phyloP scores from a whole-genome alignment of 1,140 invertebrate species.

The Frieseomelitta varia region DNA sequence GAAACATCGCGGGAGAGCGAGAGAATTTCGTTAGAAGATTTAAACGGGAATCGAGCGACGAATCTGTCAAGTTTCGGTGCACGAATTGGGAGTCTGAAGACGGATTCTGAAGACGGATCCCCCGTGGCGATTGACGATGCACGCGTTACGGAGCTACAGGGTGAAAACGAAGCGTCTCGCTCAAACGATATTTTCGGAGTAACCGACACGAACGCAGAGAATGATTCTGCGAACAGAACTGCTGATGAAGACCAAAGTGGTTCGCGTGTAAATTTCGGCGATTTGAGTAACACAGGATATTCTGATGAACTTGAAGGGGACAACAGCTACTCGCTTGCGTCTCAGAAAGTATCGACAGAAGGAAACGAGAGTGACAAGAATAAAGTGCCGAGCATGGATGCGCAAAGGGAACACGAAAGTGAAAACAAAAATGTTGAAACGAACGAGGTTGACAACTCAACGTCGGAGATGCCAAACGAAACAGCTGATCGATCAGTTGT shows the following conservation, averaged over 20 bases:
- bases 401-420: background rate
- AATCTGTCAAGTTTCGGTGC: no score
- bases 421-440: background rate
- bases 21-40: no score
- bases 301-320: background rate
- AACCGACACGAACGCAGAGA: background rate
- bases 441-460: background rate
- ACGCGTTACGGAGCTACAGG: background rate
- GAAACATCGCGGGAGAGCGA: no score
- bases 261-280: background rate
- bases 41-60: background rate
- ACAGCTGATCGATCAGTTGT: background rate
- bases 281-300: background rate
- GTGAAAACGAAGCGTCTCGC: background rate
- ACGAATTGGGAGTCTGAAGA: background rate
- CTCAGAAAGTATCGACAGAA: background rate
- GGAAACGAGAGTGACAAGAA: background rate
- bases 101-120: background rate
- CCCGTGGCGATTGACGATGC: background rate
- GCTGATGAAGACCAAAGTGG: background rate
- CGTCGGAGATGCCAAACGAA: background rate
- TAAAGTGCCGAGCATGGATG: background rate
- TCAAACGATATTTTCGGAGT: background rate
- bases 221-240: background rate
- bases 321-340: background rate